Evolutionary conservation across 2,797 vertebrate genomes (phyloP).

Genomic region (Choloepus didactylus): DNA sequence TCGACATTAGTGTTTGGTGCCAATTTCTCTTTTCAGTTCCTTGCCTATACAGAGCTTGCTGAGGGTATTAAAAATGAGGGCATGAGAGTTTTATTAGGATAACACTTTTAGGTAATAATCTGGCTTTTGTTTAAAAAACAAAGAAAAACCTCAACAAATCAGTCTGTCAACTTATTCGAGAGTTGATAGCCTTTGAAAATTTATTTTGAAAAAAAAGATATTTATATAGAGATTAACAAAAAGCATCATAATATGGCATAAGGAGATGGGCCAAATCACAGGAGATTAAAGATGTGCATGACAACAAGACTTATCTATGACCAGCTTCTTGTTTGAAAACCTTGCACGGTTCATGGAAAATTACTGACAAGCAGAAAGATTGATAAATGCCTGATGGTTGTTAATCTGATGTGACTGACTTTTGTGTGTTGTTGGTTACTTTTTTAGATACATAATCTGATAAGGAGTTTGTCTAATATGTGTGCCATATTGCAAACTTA

Average conservation of each 20-base stretch:
- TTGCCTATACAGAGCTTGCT: constrained; percentile 41
- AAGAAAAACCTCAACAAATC: not conserved
- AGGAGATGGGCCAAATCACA: constrained; percentile 3
- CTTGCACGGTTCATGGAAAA: not conserved
- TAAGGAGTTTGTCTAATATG: no score
- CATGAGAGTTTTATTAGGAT: constrained; percentile 4
- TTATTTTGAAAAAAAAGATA: constrained; percentile 41
- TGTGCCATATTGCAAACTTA: not conserved
- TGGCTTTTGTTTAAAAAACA: constrained; percentile 44
- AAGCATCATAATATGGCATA: not conserved
- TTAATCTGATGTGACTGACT: constrained; percentile 71
- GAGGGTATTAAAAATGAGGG: constrained; percentile 49
- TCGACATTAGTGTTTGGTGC: constrained; percentile 19
- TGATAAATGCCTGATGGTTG: constrained; percentile 75
- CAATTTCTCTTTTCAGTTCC: constrained; percentile 32
- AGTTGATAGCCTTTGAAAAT: constrained; percentile 28
- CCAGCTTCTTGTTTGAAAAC: not conserved
- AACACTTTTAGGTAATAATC: not conserved
- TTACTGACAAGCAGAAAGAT: constrained; percentile 55
- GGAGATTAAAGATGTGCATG: not conserved
- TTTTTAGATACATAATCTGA: no score
- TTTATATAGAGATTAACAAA: not conserved
- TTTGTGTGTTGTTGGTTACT: constrained; percentile 63
- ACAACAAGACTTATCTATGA: not conserved
- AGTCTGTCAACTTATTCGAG: constrained; percentile 17